These are phyloP conservation scores for Temnothorax rugatulus DNA, from an alignment of 2,888 invertebrate species.

Conservation along the genomic window DNA sequence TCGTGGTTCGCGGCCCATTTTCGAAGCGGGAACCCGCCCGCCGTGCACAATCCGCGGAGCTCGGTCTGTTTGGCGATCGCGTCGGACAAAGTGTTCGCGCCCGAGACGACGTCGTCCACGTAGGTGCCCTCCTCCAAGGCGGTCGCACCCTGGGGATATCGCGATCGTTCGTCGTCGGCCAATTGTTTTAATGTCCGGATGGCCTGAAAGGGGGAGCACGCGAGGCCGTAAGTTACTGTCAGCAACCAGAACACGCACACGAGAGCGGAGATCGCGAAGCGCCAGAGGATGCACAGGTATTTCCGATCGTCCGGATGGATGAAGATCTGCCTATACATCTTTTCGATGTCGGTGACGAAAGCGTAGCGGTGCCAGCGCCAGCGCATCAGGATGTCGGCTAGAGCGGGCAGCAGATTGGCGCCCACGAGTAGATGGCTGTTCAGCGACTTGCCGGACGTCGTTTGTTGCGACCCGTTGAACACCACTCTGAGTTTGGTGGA, in stretches of 20 bases:
- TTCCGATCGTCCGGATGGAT: not conserved
- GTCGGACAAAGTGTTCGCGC: no score
- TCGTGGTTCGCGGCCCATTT: no score
- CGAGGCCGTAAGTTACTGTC: not conserved
- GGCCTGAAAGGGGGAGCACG: not conserved
- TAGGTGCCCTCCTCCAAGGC: rapidly evolving
- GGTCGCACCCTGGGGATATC: not conserved
- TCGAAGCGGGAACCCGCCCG: no score
- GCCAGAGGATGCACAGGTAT: not conserved
- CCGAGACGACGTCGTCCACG: not conserved
- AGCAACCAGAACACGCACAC: not conserved
- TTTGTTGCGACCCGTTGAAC: not conserved
- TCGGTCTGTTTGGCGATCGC: no score
- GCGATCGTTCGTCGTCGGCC: not conserved
- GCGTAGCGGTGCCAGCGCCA: not conserved
- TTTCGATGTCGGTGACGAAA: not conserved
- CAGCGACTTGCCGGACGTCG: no score
- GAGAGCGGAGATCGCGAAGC: no score
- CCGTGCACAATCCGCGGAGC: no score
- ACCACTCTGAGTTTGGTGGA: not conserved
- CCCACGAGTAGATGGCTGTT: no score
- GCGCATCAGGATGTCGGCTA: not conserved
- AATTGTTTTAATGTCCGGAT: not conserved
- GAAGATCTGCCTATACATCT: not conserved
- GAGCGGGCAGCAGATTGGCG: not conserved